Conservation (phyloP, 2,888 invertebrate species). For the Eurytoma adleriae region DNA sequence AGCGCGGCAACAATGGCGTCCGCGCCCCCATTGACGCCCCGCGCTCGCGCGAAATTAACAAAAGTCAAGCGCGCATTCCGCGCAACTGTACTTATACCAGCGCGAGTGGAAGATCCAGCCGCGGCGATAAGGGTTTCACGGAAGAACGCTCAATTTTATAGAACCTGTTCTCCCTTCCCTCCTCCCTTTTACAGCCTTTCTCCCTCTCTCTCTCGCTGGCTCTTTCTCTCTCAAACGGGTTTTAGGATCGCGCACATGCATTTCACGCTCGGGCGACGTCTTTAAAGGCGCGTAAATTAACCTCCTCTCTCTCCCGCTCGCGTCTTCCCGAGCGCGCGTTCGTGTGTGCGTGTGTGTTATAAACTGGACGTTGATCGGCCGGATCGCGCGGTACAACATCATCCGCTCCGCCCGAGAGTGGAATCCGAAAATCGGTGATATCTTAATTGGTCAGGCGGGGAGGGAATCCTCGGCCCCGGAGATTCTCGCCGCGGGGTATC, state of each 20-base stretch:
- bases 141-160: conserved; percentile 73
- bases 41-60: conserved; percentile 18
- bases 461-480: conserved; percentile 1
- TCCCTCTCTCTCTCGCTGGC: conserved; percentile 42
- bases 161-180: conserved; percentile 69
- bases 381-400: background rate
- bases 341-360: background rate
- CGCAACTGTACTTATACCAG: conserved; percentile 3
- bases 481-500: conserved; percentile 25
- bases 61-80: conserved; percentile 31
- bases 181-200: conserved; percentile 24
- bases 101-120: conserved; percentile 55
- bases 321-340: conserved; percentile 3
- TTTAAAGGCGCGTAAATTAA: conserved; percentile 71
- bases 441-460: conserved; percentile 63
- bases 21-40: no score
- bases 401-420: background rate
- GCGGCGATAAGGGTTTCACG: conserved; percentile 67
- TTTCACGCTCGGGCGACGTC: conserved; percentile 69
- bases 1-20: no score
- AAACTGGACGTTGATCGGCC: background rate
- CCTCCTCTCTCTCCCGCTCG: conserved; percentile 56
- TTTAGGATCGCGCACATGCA: conserved; percentile 64
- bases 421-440: conserved; percentile 68
- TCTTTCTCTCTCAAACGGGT: conserved; percentile 64